Evolutionary conservation across 2,113 vertebrate species (phyloP), one percentile per base, ranked within the genome.

Genomic region (Odocoileus hemionus): DNA sequence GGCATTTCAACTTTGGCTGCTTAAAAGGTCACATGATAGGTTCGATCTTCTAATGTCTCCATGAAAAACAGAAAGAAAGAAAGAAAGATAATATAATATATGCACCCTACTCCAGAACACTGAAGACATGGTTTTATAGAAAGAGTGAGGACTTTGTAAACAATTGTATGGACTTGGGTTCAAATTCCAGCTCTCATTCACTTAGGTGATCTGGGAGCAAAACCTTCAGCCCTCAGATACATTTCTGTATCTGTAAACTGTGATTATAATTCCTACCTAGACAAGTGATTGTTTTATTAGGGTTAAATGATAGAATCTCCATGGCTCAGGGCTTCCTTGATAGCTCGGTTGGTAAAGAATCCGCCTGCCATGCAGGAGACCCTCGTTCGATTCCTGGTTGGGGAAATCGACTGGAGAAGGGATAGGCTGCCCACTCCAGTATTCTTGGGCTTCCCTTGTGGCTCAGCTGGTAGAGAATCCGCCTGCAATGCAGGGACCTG

Each of bases 1-100:
- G 6, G 25, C 16, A 21, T 23, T 23, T 85, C 26, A 25, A 9
- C 6, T 15, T 13, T 1, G 4, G 7, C 39, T 50, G 10, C 16
- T 54, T 28, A 58, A 45, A 95, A 54, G 60, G 33, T 33, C 55
- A 55, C 19, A 47, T 16, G n/a, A 1, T 10, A 21, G 12, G 70
- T 76, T 76, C 0, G 12, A 26, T 43, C 70, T 43, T 43, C 17
- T 26, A 76, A 43, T 43, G 43, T 76, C 70, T 43, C 70, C 70
- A 76, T 76, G 36, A 76, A 15, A 57, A 92, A 54, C 94, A 61
- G 50, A 45, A 94, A 70, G 60, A 45, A 95, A 67, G 60, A 36
- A 94, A 67, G 60, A 45, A 94, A 58, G 54, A 36, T 28, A 55
- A 76, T 21, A 39, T 16, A 39, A 2, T 16, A 9, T 33, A 8